phyloP scores from a whole-genome alignment of 2,113 vertebrate species.

The Bubo scandiacus region DNA sequence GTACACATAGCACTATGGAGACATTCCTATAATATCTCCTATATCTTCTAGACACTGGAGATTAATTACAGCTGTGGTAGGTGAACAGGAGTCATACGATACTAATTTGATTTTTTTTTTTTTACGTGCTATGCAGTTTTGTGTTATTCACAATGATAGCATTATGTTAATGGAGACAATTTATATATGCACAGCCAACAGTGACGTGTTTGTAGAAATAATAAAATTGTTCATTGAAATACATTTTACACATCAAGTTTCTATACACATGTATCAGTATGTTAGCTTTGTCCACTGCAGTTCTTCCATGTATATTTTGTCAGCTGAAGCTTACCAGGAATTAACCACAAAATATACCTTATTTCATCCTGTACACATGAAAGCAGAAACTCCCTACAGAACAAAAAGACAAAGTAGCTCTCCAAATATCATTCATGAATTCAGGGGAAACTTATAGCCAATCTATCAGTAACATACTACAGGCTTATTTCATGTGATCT shows the following conservation, averaged over 20 bases:
- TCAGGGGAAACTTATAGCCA: neutral
- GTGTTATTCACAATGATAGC: neutral
- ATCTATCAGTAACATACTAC: neutral
- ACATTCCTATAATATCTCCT: neutral
- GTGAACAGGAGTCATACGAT: neutral
- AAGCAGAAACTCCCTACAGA: neutral
- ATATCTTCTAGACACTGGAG: neutral
- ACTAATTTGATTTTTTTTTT: neutral
- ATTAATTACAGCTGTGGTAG: neutral
- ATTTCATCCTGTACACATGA: neutral
- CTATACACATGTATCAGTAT: neutral
- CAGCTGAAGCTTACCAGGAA: neutral
- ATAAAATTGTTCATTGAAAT: neutral
- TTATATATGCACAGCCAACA: neutral
- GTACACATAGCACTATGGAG: neutral
- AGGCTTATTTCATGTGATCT: neutral
- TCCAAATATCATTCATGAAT: neutral
- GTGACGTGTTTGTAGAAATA: neutral
- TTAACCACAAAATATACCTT: neutral
- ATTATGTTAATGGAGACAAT: neutral
- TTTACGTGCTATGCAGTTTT: neutral
- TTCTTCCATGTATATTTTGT: rapidly evolving
- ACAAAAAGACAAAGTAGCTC: neutral
- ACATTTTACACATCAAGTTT: neutral
- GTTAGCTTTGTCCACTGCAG: neutral